These are phyloP conservation scores for Spilarctia lutea DNA, from an alignment of 2,888 invertebrate genomes.

Conservation along the genomic window DNA sequence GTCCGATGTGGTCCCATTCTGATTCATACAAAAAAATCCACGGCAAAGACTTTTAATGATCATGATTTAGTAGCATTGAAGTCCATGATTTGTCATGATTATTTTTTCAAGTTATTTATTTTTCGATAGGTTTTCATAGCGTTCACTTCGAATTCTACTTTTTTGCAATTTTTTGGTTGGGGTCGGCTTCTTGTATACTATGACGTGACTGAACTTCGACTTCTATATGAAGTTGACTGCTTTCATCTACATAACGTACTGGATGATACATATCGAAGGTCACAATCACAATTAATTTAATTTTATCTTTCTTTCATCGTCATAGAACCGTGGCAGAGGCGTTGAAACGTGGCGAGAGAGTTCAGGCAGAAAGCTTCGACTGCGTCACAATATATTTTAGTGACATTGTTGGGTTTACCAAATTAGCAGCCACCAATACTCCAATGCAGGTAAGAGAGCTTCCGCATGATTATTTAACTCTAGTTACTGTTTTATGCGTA, in stretches of 20 bases:
- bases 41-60: background rate
- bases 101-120: too few species aligned
- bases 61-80: background rate
- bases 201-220: too few species aligned
- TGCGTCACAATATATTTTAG: slow-evolving; percentile 95
- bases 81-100: background rate
- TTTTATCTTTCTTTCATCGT: background rate
- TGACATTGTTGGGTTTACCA: slow-evolving; percentile 94
- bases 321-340: slow-evolving; percentile 93
- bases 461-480: background rate
- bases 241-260: too few species aligned
- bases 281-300: background rate
- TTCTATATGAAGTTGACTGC: too few species aligned
- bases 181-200: too few species aligned
- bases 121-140: too few species aligned
- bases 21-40: too few species aligned
- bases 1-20: too few species aligned
- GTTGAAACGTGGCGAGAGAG: slow-evolving; percentile 91
- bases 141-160: too few species aligned
- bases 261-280: too few species aligned
- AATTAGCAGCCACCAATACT: slow-evolving; percentile 91
- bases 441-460: slow-evolving; percentile 88
- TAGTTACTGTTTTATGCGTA: background rate
- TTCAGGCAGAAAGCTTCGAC: slow-evolving; percentile 93
- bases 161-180: too few species aligned